Evolutionary conservation across 2,888 invertebrate genomes (phyloP), one percentile per base, ranked within the genome.

Genomic region (Eugnorisma glareosa): DNA sequence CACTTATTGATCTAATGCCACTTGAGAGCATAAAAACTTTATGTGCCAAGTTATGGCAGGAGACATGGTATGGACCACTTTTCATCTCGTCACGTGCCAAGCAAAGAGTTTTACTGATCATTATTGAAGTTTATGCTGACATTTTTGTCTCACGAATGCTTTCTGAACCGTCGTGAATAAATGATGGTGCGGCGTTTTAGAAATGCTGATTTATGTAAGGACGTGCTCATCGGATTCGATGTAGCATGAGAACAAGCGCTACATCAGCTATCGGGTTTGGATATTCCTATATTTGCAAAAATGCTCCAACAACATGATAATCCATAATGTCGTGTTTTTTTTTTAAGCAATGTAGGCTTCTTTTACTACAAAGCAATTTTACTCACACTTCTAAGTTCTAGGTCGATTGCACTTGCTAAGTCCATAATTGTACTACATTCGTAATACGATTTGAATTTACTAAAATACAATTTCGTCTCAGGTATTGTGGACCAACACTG

Each of bases 401-500:
- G 0, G 10, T 59, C 31, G 21, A 59, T 4, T 59, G 31, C 10
- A 35, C 63, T 63, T 37, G 5, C 37, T 63, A 21, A 24, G 6
- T 63, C 61, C 61, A 59, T 18, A 31, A 31, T 1, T 61, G 8
- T 28, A 28, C 54, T 28, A 15, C 31, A 18, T 59, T 35, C 59
- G 1, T 21, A 35, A 0, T 57, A 10, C 35, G 18, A 51, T 63
- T 54, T 70, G 0, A n/a, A 3, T 24, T 31, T 28, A 2, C 10
- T 45, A 28, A 54, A 40, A 31, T 13, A 40, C 1, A 11, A 10
- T n/a, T 63, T 59, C 0, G 0, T 31, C 11, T n/a, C 79, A 96
- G 96, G 93, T 95, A 92, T 78, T 96, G 96, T 76, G 94, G 94
- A 3, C 74, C 92, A 3, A 88, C 91, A 0, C 82, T 95, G 2